Evolutionary conservation across 2,888 invertebrate genomes (phyloP), one percentile per base, ranked within the genome.

Genomic region (Drosophila nr. fundita): DNA sequence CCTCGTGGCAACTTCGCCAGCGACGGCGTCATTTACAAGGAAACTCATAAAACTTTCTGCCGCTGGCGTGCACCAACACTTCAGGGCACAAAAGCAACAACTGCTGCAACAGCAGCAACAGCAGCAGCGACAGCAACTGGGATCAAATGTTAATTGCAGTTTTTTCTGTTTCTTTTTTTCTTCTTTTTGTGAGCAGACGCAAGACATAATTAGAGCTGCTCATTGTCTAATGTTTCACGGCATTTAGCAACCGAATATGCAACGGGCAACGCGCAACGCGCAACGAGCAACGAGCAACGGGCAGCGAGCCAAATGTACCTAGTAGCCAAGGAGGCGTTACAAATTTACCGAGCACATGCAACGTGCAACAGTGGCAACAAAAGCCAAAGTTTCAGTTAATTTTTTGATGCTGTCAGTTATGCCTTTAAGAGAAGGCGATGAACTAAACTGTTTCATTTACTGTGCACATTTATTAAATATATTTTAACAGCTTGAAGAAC

Each of bases 111-210:
- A 59, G 29, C 66, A 48, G 10, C 38, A 62, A 11, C 55, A 50
- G 10, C 63, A 54, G 8, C 30, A 2, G 30, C 61, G 63, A 2
- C 54, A 30, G 49, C 59, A 42, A 52, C 63, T 57, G 61, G 72
- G 89, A 80, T 90, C 87, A 87, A 83, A 87, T 89, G 87, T 90
- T 87, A 87, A 90, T 87, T 87, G 82, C 83, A 79, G 83, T 75
- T 90, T 75, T 74, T 29, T 55, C 36, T 29, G 36, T 36, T 4
- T 36, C 10, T 13, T 27, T 7, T 53, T 24, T 36, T 1, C 2
- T 18, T 6, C 15, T 13, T 27, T n/a, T 30, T n/a, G 11, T 70
- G 67, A 63, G 74, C 68, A 77, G 72, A 63, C 49, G 64, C 75
- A 75, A 83, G 89, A 82, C 84, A 82, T 81, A 88, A 87, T 86